Conservation (phyloP, 2,113 vertebrate species). For the Genyomyrus donnyi region DNA sequence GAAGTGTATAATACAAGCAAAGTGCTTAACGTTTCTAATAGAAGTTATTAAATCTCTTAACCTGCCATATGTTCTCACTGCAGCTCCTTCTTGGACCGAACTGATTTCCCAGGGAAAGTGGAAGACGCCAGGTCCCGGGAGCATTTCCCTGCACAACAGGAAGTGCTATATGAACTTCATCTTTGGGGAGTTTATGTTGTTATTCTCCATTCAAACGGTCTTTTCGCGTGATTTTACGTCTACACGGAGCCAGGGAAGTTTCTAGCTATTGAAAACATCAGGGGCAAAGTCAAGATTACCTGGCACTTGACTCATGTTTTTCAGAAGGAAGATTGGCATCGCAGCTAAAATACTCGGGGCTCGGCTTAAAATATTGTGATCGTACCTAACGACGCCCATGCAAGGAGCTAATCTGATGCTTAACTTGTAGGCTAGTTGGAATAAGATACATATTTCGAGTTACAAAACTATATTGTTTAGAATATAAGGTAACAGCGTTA, state of each 20-base stretch:
- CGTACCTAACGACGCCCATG: background rate
- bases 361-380: no score
- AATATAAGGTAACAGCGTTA: background rate
- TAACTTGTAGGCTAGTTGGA: background rate
- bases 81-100: conserved; percentile 58
- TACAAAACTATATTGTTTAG: background rate
- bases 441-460: background rate
- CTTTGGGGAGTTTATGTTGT: background rate
- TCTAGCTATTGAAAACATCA: no score
- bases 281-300: no score
- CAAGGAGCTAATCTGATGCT: background rate
- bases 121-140: conserved; percentile 68
- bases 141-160: conserved; percentile 38
- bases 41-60: conserved; percentile 32
- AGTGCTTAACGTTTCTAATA: background rate
- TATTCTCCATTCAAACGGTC: background rate
- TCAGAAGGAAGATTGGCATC: no score
- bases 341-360: no score
- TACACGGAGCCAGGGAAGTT: background rate
- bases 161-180: background rate
- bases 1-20: background rate
- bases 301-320: no score
- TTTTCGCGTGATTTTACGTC: background rate
- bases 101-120: conserved; percentile 78
- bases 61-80: conserved; percentile 80